Evolutionary conservation across 2,888 invertebrate species (phyloP), one percentile per base, ranked within the genome.

Genomic region (Epirrita christyi): DNA sequence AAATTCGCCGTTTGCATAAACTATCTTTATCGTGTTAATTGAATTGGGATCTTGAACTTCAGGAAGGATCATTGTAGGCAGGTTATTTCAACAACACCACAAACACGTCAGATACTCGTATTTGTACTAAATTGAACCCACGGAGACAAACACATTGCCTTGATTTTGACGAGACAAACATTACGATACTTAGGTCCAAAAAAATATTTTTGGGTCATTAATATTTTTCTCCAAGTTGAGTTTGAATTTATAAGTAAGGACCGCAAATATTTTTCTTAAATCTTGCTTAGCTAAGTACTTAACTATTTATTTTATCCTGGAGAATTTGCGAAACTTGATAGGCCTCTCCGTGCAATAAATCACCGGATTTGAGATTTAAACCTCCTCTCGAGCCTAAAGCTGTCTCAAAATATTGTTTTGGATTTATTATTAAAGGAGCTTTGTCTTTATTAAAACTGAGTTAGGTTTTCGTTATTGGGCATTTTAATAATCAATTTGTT

Each of bases 331-430:
- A 55, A 63, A 63, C 51, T 54, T 32, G 50, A 63, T 59, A 68
- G 68, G 72, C 76, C 76, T 68, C 68, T 66, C 71, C 62, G 67
- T 66, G 65, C 73, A 73, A 85, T 85, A 80, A 83, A 85, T 83
- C 76, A 82, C 68, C 63, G 73, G 71, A 73, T 78, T 70, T 70
- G 71, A 74, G 80, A 78, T 75, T 75, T 73, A 74, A 71, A 73
- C 75, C 69, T 69, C 67, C 74, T 64, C 68, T 15, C 60, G 61
- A 67, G 68, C 38, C 67, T 67, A 28, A 54, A 42, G 51, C 55
- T 37, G 44, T 46, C 37, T 38, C 50, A 43, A 55, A 58, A 55
- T 55, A 50, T 41, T 54, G 37, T 50, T 53, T 40, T 34, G 10
- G 27, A 55, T 59, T 59, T 59, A 59, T 47, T 59, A 48, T 37